These are phyloP conservation scores for Megaceryle maxima DNA, from an alignment of 2,113 vertebrate species.

Conservation along the genomic window DNA sequence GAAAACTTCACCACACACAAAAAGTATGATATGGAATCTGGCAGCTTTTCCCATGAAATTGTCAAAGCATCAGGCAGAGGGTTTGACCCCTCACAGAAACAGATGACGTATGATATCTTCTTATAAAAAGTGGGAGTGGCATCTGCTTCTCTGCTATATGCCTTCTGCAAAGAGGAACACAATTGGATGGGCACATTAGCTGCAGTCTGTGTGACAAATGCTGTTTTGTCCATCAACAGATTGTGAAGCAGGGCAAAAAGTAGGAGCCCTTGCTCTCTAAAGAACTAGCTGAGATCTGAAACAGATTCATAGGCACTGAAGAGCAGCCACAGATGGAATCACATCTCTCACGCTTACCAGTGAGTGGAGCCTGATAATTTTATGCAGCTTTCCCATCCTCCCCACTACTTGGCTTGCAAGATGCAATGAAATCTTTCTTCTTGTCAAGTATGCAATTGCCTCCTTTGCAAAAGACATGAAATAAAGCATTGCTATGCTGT, in stretches of 20 bases:
- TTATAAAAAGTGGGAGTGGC: neutral
- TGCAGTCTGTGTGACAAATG: neutral
- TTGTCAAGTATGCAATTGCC: constrained; percentile 22
- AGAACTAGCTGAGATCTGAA: neutral
- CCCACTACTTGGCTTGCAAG: constrained; percentile 28
- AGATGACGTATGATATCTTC: neutral
- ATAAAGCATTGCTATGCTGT: constrained; percentile 42
- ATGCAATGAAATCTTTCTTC: constrained; percentile 3
- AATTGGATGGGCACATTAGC: neutral
- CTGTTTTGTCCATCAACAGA: neutral
- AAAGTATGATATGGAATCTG: neutral
- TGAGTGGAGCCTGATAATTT: constrained; percentile 9
- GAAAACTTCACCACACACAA: neutral
- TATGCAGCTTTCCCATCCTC: constrained; percentile 30
- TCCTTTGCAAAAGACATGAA: constrained; percentile 34
- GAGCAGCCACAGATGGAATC: neutral
- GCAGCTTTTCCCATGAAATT: neutral
- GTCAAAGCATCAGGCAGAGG: neutral
- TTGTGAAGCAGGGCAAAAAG: neutral
- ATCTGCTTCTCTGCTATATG: neutral
- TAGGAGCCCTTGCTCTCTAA: neutral
- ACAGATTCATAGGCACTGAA: neutral
- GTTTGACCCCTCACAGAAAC: neutral
- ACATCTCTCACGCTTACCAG: neutral
- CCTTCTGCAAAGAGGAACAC: neutral